A percentile compares a stretch with the other conserved stretches of the same genome.
phyloP scores from a whole-genome alignment of 2,888 invertebrate genomes.

The Cecidostiba fungosa region DNA sequence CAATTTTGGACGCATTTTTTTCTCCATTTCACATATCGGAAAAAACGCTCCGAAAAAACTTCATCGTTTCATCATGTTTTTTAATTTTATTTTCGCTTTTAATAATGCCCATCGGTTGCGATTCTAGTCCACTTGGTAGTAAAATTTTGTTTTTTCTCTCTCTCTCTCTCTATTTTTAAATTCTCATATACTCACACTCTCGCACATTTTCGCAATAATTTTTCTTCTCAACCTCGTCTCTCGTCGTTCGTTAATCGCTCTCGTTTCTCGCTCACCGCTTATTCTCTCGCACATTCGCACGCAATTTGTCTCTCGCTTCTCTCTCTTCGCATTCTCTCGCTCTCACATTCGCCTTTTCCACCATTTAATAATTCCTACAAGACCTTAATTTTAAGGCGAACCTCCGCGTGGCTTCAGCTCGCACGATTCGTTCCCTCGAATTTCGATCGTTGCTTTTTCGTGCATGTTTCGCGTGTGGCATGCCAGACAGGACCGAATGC shows the following conservation, averaged over 20 bases:
- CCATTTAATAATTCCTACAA: conserved; percentile 72
- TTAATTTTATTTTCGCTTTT: conserved; percentile 71
- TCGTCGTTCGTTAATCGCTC: not conserved
- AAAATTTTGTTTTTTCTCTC: conserved; percentile 75
- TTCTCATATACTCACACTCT: conserved; percentile 50
- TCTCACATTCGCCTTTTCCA: conserved; percentile 70
- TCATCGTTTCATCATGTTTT: conserved; percentile 59
- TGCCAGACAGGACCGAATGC: conserved; percentile 52
- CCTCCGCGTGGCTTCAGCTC: conserved; percentile 73
- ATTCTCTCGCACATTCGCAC: conserved; percentile 35
- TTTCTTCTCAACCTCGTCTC: conserved; percentile 49
- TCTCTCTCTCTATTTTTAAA: conserved; percentile 38
- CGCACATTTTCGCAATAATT: conserved; percentile 64
- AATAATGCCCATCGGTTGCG: conserved; percentile 81
- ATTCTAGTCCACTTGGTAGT: conserved; percentile 80
- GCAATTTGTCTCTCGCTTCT: conserved; percentile 58
- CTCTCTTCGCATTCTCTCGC: conserved; percentile 65
- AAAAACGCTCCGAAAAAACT: conserved; percentile 79
- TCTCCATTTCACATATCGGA: conserved; percentile 71
- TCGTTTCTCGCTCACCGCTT: not conserved
- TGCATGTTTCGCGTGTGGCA: conserved; percentile 24
- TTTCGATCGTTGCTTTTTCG: conserved; percentile 53
- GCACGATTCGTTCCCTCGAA: conserved; percentile 62
- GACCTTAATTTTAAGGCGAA: conserved; percentile 76
- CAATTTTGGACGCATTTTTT: conserved; percentile 79